Conservation (phyloP, 2,888 invertebrate genomes). For the Uropetala carovei region DNA sequence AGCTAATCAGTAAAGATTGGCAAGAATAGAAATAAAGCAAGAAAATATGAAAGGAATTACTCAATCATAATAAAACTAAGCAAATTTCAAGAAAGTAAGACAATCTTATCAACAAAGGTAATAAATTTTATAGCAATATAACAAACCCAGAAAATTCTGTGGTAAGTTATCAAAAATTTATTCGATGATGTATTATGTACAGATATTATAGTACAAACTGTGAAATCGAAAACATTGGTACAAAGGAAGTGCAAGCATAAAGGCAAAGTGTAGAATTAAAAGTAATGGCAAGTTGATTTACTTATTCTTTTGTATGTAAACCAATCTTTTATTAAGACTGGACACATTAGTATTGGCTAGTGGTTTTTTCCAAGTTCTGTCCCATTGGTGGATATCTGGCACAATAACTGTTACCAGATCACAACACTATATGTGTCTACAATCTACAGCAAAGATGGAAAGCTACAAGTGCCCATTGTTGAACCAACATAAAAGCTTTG, state of each 20-base stretch:
- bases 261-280: slow-evolving; percentile 70
- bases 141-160: slow-evolving; percentile 67
- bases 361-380: slow-evolving; percentile 64
- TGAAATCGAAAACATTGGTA: slow-evolving; percentile 72
- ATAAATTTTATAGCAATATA: slow-evolving; percentile 42
- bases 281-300: slow-evolving; percentile 66
- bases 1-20: too few relatives aligned
- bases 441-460: slow-evolving; percentile 65
- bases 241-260: slow-evolving; percentile 71
- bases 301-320: slow-evolving; percentile 66
- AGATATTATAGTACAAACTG: slow-evolving; percentile 73
- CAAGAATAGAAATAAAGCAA: too few relatives aligned
- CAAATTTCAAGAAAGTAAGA: too few relatives aligned
- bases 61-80: too few relatives aligned
- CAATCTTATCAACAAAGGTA: too few relatives aligned
- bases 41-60: too few relatives aligned
- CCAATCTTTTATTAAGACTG: slow-evolving; percentile 67
- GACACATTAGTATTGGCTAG: slow-evolving; percentile 65
- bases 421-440: slow-evolving; percentile 66
- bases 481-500: slow-evolving; percentile 65
- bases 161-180: slow-evolving; percentile 73
- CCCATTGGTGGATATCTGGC: slow-evolving; percentile 63
- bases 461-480: slow-evolving; percentile 66
- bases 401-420: slow-evolving; percentile 63
- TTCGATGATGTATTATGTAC: slow-evolving; percentile 73